Evolutionary conservation across 1,140 invertebrate species (phyloP).

Genomic region (Physella acuta): DNA sequence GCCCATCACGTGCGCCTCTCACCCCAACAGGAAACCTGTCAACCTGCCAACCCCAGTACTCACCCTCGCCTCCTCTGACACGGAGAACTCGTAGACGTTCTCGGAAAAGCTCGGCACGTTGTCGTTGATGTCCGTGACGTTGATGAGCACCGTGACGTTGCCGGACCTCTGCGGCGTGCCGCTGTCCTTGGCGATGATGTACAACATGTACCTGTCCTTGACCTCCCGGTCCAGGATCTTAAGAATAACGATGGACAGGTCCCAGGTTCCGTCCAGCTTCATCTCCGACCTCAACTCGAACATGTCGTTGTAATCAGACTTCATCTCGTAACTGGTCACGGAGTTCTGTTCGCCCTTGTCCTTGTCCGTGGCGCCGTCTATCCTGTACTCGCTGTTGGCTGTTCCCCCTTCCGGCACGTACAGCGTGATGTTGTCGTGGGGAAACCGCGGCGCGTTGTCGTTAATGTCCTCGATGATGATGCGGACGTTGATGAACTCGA

Average conservation of each 20-base stretch:
- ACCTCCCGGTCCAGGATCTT: conserved; percentile 77
- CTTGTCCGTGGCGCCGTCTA: conserved; percentile 46
- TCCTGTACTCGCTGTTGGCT: conserved; percentile 70
- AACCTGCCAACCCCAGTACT: too few relatives aligned
- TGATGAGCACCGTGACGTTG: conserved; percentile 39
- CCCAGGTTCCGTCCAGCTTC: conserved; percentile 44
- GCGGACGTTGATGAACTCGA: conserved; percentile 44
- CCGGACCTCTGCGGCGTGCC: conserved; percentile 74
- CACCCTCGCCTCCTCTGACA: conserved; percentile 34
- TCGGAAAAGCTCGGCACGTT: conserved; percentile 80
- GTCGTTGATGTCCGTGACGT: conserved; percentile 81
- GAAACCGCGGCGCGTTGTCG: conserved; percentile 87
- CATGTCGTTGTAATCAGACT: conserved; percentile 33
- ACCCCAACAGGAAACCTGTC: too few relatives aligned
- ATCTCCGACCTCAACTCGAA: conserved; percentile 42
- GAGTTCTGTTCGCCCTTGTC: conserved; percentile 66
- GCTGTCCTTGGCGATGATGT: conserved; percentile 81
- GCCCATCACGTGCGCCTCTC: too few relatives aligned
- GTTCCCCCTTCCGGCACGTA: conserved; percentile 58
- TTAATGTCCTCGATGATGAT: conserved; percentile 75
- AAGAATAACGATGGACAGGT: conserved; percentile 40
- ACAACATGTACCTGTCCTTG: conserved; percentile 84
- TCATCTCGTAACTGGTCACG: conserved; percentile 45
- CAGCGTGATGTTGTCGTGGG: conserved; percentile 34
- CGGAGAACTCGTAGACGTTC: conserved; percentile 35